Conservation (phyloP, 2,797 vertebrate species). For the Sebastes hopkinsi region DNA sequence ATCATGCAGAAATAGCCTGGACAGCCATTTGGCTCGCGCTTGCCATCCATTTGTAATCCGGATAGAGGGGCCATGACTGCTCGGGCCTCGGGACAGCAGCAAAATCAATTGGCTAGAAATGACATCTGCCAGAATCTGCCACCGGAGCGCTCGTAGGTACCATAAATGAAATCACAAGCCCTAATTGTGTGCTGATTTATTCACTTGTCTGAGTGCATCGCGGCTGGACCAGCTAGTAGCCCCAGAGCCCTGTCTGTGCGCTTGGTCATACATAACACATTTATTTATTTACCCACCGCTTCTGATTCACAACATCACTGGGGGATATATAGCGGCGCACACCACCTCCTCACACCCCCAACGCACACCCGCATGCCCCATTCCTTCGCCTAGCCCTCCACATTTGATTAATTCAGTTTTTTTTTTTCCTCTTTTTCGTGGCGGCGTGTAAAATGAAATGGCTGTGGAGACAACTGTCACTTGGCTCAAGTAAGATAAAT, state of each 20-base stretch:
- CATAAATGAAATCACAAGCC: constrained; percentile 85
- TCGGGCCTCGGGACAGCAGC: constrained; percentile 78
- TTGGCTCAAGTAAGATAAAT: constrained; percentile 84
- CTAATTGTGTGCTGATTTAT: constrained; percentile 88
- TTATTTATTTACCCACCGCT: constrained; percentile 80
- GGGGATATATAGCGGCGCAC: constrained; percentile 47
- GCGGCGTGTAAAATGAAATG: constrained; percentile 77
- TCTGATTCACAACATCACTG: constrained; percentile 74
- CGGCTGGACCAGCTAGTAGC: constrained; percentile 66
- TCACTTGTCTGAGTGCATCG: constrained; percentile 83
- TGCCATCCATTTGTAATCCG: constrained; percentile 82
- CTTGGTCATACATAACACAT: constrained; percentile 84
- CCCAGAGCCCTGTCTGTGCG: constrained; percentile 69
- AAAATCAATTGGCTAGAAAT: constrained; percentile 89
- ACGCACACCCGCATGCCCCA: not conserved
- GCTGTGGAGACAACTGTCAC: constrained; percentile 81
- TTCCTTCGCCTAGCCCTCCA: constrained; percentile 37
- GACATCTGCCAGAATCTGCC: constrained; percentile 86
- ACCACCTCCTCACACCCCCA: not conserved
- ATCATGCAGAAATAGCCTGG: constrained; percentile 80
- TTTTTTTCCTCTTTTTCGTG: constrained; percentile 40
- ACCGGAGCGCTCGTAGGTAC: constrained; percentile 80
- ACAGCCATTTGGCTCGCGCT: constrained; percentile 80
- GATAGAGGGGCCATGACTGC: constrained; percentile 75
- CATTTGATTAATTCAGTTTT: constrained; percentile 77